Evolutionary conservation across 2,113 vertebrate species (phyloP), one percentile per base, ranked within the genome.

Genomic region (Ameiurus melas): DNA sequence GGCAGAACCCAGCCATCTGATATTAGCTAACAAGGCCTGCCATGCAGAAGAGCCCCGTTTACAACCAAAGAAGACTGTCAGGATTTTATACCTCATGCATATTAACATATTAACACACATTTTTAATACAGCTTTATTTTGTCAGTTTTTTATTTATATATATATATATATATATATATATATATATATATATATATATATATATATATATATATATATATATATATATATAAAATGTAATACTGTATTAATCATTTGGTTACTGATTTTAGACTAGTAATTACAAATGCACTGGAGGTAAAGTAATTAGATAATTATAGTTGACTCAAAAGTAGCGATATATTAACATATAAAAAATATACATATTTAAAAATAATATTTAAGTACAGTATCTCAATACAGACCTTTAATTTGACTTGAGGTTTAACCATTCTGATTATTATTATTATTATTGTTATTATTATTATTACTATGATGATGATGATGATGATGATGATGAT

Each of bases 1-100:
- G 92, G 71, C 89, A 64, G 86, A 53, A 88, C 89, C 80, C 83
- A 91, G 87, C 88, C 89, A 85, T 91, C 83, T 89, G 84, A 87
- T 75, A 90, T 91, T 27, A 88, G 64, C 85, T 88, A 84, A 87
- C 78, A 87, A 89, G 83, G 88, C 87, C 84, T 87, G 88, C 83
- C 88, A 73, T 85, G 78, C 88, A 81, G 81, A 86, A 90, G 87
- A 86, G 86, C 75, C 68, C 73, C 70, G 62, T 88, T 90, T 86
- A 16, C 82, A 88, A 84, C 66, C 68, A 73, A 73, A 86, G 30
- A 19, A n/a, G n/a, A n/a, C 47, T n/a, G 70, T 86, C 62, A 22
- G 22, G 77, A 84, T 84, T 87, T 89, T 78, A 66, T 80, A 81
- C 71, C 78, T 85, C 82, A 87, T 78, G 62, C 82, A 70, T 82